Evolutionary conservation across 2,113 vertebrate genomes (phyloP).

Genomic region (Lichenostomus cassidix): DNA sequence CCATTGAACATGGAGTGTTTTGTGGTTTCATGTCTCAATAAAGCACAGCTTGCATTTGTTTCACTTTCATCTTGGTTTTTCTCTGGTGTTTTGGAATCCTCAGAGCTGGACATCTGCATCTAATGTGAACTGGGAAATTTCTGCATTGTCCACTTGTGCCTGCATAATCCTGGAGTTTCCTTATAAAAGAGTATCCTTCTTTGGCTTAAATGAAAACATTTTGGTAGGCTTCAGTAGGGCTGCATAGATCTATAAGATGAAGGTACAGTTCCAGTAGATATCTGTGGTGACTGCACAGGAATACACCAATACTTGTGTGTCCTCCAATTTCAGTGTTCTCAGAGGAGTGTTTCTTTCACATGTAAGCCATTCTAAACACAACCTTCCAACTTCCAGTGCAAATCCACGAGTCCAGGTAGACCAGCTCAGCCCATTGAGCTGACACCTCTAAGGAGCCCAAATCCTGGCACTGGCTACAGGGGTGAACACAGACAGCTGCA

Average conservation of each 20-base stretch:
- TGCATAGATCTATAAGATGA: background rate
- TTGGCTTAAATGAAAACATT: background rate
- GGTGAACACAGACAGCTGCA: background rate
- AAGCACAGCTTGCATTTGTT: background rate
- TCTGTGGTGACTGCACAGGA: background rate
- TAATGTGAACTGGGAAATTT: background rate
- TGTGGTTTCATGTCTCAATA: background rate
- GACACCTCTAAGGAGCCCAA: background rate
- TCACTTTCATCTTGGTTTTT: conserved; percentile 8
- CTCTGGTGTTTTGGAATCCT: conserved; percentile 3
- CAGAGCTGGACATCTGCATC: background rate
- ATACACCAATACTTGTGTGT: background rate
- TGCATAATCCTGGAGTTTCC: background rate
- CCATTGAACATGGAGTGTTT: background rate
- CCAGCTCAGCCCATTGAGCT: background rate
- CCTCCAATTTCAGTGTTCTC: background rate
- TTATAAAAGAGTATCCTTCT: background rate
- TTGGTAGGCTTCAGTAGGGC: background rate
- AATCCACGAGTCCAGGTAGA: background rate
- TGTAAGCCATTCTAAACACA: background rate
- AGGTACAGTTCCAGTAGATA: background rate
- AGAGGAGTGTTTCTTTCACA: background rate
- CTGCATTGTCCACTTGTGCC: background rate
- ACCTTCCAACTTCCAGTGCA: background rate
- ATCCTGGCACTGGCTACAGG: background rate